Evolutionary conservation across 2,797 vertebrate species (phyloP), one percentile per base, ranked within the genome.

Genomic region (Denticeps clupeoides): DNA sequence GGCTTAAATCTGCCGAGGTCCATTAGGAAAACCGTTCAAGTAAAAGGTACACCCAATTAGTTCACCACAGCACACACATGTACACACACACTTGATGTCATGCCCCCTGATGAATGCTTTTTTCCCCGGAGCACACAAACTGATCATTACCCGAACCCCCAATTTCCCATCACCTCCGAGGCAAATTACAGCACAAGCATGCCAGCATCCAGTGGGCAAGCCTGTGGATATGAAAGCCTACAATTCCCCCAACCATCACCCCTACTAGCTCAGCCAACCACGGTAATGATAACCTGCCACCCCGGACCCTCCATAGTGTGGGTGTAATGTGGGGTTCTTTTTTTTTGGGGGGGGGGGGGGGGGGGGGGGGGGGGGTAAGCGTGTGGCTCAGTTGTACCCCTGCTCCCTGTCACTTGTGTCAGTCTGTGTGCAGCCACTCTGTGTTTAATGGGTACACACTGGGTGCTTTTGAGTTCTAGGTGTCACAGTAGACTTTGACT

Each of bases 241-340:
- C 80, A 79, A 80, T 79, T 80, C 76, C 74, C 75, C 69, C 56
- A 32, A 69, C 70, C 73, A 74, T 81, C 72, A 76, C 73, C 69
- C 78, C 70, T 62, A 60, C 60, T 52, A 71, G 71, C 69, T 70
- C 69, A 75, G 50, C 62, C 73, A 60, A 68, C 71, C 65, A 56
- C 69, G 62, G 64, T 83, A 83, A 83, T 83, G 79, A 83, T 74
- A 81, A 72, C 66, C 78, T 82, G 78, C 73, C 77, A 79, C 60
- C 46, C 48, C 68, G 70, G 69, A 75, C 64, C 68, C 44, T 52
- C 60, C 75, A 70, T 68, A 76, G 73, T 78, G 65, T 66, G 75
- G 61, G 70, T 33, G 56, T 60, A 77, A 79, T 77, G 78, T n/a
- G n/a, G n/a, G n/a, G n/a, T n/a, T n/a, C n/a, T n/a, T n/a, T n/a